Percentiles rank a stretch among this genome's conserved stretches.
Evolutionary conservation across 1,140 invertebrate genomes (phyloP).

Genomic region (Alviniconcha marisindica): DNA sequence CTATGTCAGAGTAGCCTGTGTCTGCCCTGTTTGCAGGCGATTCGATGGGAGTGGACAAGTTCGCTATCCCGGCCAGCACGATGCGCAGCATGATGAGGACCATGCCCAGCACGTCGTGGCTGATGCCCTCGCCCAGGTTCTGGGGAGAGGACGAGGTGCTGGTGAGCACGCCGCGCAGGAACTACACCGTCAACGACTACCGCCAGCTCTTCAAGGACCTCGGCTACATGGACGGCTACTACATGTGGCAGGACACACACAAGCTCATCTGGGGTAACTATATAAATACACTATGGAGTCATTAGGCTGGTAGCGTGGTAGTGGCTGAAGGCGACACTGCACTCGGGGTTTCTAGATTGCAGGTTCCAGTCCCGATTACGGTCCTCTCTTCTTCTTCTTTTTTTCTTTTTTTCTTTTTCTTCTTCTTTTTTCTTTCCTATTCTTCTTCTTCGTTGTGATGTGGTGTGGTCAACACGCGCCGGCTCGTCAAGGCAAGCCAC

Average conservation of each 20-base stretch:
- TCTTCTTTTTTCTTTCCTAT: slow-evolving; percentile 31
- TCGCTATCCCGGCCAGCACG: not conserved
- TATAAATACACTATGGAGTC: not conserved
- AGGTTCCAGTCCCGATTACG: not conserved
- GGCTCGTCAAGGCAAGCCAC: too few species aligned
- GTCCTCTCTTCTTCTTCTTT: not conserved
- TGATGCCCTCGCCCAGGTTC: slow-evolving; percentile 86
- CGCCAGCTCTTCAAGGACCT: slow-evolving; percentile 91
- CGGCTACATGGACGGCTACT: slow-evolving; percentile 86
- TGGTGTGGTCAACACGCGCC: too few species aligned
- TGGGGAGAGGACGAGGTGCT: not conserved
- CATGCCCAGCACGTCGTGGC: slow-evolving; percentile 94
- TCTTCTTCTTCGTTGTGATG: not conserved
- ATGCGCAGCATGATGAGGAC: slow-evolving; percentile 80
- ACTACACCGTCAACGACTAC: slow-evolving; percentile 91
- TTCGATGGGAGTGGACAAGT: not conserved
- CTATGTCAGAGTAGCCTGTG: too few species aligned
- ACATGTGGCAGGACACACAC: slow-evolving; percentile 91
- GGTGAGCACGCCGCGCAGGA: slow-evolving; percentile 73
- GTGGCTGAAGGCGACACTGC: not conserved
- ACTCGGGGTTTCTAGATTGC: not conserved
- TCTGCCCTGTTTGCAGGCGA: not conserved
- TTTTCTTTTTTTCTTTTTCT: not conserved
- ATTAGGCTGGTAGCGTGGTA: not conserved
- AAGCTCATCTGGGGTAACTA: slow-evolving; percentile 78